Conservation (phyloP, 2,888 invertebrate species). For the Drosophila planitibia region DNA sequence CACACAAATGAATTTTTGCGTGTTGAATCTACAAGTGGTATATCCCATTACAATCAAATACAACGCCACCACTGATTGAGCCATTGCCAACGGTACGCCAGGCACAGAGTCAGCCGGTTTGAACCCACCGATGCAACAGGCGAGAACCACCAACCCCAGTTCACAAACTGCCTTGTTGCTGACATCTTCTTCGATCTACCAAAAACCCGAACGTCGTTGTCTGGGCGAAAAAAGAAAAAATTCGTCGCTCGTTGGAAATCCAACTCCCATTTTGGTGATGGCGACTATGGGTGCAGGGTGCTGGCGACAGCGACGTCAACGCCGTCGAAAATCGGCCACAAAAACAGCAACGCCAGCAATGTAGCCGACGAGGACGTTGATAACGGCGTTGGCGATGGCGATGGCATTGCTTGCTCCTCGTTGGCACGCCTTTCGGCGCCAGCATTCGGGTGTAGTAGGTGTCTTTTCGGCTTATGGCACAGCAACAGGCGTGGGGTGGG, state of each 20-base stretch:
- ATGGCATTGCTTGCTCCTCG: constrained; percentile 67
- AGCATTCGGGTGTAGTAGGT: constrained; percentile 58
- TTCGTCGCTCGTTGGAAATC: constrained; percentile 72
- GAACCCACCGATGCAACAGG: constrained; percentile 58
- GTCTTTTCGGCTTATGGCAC: constrained; percentile 73
- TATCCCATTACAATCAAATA: constrained; percentile 77
- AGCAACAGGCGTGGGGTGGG: constrained; percentile 13
- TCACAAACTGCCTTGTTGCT: constrained; percentile 19
- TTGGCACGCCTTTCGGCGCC: constrained; percentile 70
- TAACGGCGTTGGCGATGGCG: constrained; percentile 35
- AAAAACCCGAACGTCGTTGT: constrained; percentile 54
- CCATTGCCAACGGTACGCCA: constrained; percentile 54
- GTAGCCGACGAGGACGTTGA: constrained; percentile 29
- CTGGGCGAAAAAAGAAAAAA: constrained; percentile 56
- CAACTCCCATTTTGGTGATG: constrained; percentile 44
- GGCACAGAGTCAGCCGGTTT: constrained; percentile 35
- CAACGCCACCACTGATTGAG: constrained; percentile 78
- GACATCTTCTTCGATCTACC: constrained; percentile 74
- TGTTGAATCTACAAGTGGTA: constrained; percentile 73
- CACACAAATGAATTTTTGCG: constrained; percentile 16
- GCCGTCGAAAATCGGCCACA: constrained; percentile 81
- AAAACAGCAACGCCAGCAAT: constrained; percentile 62
- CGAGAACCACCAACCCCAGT: constrained; percentile 19
- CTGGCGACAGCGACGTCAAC: constrained; percentile 28
- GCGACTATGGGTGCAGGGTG: not conserved